phyloP scores from a whole-genome alignment of 2,888 invertebrate genomes.

The Stenotaenia linearis region DNA sequence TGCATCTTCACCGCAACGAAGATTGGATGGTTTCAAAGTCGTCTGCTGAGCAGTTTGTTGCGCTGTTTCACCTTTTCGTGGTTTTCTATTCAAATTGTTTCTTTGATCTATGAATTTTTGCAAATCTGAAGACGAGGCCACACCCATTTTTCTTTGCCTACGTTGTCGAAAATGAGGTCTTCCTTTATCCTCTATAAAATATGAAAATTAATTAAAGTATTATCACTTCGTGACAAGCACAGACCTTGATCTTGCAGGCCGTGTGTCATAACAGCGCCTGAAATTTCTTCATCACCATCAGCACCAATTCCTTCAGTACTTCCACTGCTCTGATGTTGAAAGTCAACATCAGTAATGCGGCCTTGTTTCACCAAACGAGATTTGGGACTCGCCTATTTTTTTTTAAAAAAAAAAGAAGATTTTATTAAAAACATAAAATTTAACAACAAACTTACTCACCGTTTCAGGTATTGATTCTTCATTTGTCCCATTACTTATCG shows the following conservation, averaged over 20 bases:
- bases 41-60: background rate
- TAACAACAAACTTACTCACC: background rate
- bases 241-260: conserved; percentile 31
- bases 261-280: background rate
- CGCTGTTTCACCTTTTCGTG: conserved; percentile 16
- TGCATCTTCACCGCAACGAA: conserved; percentile 39
- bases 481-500: background rate
- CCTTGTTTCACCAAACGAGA: conserved; percentile 26
- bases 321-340: conserved; percentile 33
- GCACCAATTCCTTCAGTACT: conserved; percentile 28
- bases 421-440: background rate
- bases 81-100: conserved; percentile 33
- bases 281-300: conserved; percentile 28
- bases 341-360: conserved; percentile 21
- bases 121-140: conserved; percentile 22
- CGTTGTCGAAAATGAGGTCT: conserved; percentile 39
- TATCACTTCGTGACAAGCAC: background rate
- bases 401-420: background rate
- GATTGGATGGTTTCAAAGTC: conserved; percentile 35
- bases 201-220: background rate
- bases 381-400: background rate
- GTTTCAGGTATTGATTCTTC: background rate
- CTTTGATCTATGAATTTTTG: conserved; percentile 35
- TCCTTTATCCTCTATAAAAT: conserved; percentile 37
- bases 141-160: conserved; percentile 39